A percentile compares a stretch with the other conserved stretches of the same genome.
Evolutionary conservation across 2,797 vertebrate genomes (phyloP).

Genomic region (Otolemur crassicaudatus): DNA sequence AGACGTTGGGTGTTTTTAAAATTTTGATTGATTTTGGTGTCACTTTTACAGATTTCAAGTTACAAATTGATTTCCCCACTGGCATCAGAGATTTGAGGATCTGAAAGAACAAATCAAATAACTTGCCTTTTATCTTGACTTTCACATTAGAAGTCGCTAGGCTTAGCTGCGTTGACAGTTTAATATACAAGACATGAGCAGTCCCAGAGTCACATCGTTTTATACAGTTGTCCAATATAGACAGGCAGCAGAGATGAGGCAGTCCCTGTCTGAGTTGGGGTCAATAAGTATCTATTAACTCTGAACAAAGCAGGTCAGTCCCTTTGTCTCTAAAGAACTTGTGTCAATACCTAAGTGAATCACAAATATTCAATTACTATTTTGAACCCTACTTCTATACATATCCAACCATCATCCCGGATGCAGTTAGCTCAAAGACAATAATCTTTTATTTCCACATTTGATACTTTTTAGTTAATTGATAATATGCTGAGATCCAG

Average conservation of each 20-base stretch:
- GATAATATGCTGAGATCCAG: not conserved
- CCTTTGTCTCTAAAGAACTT: not conserved
- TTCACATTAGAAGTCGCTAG: not conserved
- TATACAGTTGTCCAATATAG: not conserved
- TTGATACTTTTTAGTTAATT: not conserved
- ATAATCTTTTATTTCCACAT: not conserved
- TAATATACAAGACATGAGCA: not conserved
- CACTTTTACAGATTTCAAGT: not conserved
- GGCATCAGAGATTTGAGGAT: not conserved
- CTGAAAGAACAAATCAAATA: conserved; percentile 16
- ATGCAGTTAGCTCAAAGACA: not conserved
- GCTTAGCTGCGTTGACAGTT: not conserved
- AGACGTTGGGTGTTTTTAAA: not conserved
- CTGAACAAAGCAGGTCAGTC: not conserved
- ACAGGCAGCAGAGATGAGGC: not conserved
- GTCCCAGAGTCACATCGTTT: not conserved
- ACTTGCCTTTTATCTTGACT: not conserved
- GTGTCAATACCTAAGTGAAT: not conserved
- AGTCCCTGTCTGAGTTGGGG: not conserved
- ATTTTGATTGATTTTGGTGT: not conserved
- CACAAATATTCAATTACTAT: not conserved
- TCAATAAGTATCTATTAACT: not conserved
- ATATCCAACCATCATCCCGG: not conserved
- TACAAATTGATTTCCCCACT: not conserved
- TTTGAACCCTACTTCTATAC: not conserved